Evolutionary conservation across 2,888 invertebrate species (phyloP).

Genomic region (Prosopocoilus inquinatus): DNA sequence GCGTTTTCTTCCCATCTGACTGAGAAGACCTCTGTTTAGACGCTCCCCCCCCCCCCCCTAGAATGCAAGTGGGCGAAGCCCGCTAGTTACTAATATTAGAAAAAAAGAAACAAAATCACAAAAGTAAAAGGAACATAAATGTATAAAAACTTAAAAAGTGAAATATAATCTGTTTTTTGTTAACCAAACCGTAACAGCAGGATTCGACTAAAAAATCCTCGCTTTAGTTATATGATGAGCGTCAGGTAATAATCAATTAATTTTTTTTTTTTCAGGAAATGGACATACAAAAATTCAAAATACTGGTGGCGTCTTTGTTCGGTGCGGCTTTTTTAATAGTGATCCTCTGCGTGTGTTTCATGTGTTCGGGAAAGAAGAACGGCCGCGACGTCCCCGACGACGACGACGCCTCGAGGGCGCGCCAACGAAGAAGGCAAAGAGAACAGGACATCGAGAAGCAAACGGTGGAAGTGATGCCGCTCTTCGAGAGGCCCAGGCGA

Average conservation of each 20-base stretch:
- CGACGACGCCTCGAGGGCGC: background rate
- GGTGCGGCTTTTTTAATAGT: conserved; percentile 6
- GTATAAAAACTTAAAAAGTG: too few relatives aligned
- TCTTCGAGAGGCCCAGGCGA: conserved; percentile 9
- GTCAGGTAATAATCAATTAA: background rate
- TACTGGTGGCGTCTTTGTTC: conserved; percentile 10
- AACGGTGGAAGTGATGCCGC: conserved; percentile 13
- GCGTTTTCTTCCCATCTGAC: too few relatives aligned
- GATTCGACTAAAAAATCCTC: background rate
- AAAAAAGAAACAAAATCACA: too few relatives aligned
- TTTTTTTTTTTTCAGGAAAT: conserved; percentile 5
- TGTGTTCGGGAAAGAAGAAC: conserved; percentile 6
- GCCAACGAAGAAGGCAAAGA: conserved; percentile 10
- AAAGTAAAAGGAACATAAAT: too few relatives aligned
- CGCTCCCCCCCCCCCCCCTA: too few relatives aligned
- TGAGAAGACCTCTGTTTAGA: too few relatives aligned
- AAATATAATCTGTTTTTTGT: too few relatives aligned
- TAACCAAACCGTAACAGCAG: too few relatives aligned
- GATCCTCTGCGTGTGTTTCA: conserved; percentile 7
- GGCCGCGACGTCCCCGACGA: conserved; percentile 4
- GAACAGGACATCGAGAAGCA: conserved; percentile 24
- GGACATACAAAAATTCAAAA: conserved; percentile 14
- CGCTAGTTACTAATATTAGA: too few relatives aligned
- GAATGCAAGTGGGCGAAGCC: too few relatives aligned
- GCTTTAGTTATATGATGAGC: too few relatives aligned